These are phyloP conservation scores for Chesias legatella DNA, from an alignment of 2,888 invertebrate species.

Conservation along the genomic window DNA sequence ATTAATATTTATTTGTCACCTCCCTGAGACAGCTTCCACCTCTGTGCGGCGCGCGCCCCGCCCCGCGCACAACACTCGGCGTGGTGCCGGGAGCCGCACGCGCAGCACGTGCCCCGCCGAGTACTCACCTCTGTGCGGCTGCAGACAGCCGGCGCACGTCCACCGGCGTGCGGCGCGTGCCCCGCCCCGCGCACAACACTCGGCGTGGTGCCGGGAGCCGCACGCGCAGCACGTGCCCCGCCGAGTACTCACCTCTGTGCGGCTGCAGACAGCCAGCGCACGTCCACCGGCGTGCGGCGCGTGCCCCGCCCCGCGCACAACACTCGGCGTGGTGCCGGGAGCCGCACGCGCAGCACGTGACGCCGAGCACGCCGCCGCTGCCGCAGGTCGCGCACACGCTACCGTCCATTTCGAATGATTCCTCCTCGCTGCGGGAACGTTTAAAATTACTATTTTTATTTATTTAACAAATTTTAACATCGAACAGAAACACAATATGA, in stretches of 20 bases:
- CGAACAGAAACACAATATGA: too few species aligned
- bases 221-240: slow-evolving; percentile 83
- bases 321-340: slow-evolving; percentile 88
- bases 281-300: slow-evolving; percentile 71
- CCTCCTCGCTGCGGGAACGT: slow-evolving; percentile 32
- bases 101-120: slow-evolving; percentile 81
- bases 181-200: slow-evolving; percentile 84
- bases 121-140: slow-evolving; percentile 33
- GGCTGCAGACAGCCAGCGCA: slow-evolving; percentile 72
- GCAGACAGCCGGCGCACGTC: slow-evolving; percentile 76
- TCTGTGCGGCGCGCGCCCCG: slow-evolving; percentile 66
- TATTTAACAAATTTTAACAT: too few species aligned
- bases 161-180: slow-evolving; percentile 67
- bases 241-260: slow-evolving; percentile 32
- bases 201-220: slow-evolving; percentile 83
- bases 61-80: slow-evolving; percentile 84
- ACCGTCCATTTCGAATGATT: slow-evolving; percentile 32
- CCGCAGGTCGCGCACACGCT: slow-evolving; percentile 83
- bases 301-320: slow-evolving; percentile 75
- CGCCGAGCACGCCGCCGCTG: slow-evolving; percentile 83
- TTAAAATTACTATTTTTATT: too few species aligned
- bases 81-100: slow-evolving; percentile 84
- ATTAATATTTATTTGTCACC: too few species aligned
- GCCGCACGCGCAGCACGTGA: slow-evolving; percentile 81
- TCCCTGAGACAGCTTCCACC: slow-evolving; percentile 70